phyloP scores from a whole-genome alignment of 2,797 vertebrate genomes.

The Gymnoscopelus braueri region DNA sequence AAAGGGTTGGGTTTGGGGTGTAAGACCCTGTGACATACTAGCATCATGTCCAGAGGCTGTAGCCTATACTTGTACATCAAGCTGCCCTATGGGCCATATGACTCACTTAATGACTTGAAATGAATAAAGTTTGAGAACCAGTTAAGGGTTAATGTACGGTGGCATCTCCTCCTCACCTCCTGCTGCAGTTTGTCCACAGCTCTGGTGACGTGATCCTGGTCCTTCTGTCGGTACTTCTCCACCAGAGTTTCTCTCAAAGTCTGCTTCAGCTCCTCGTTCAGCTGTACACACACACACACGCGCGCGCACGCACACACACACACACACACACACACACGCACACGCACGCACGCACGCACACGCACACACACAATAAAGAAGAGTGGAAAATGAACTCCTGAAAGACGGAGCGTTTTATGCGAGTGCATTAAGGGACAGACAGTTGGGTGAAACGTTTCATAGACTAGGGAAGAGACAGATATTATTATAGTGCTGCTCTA shows the following conservation, averaged over 20 bases:
- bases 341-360: conserved; percentile 34
- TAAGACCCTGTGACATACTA: too few relatives aligned
- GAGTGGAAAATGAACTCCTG: background rate
- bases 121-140: too few relatives aligned
- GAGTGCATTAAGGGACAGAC: too few relatives aligned
- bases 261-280: conserved; percentile 92
- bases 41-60: too few relatives aligned
- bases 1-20: too few relatives aligned
- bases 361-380: background rate
- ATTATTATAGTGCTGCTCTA: background rate
- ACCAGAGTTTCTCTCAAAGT: conserved; percentile 91
- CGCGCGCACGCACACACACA: background rate
- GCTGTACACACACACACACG: conserved; percentile 64
- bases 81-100: too few relatives aligned
- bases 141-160: too few relatives aligned
- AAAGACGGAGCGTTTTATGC: background rate
- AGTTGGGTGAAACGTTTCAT: too few relatives aligned
- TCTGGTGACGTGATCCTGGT: conserved; percentile 82
- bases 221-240: conserved; percentile 79
- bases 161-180: conserved; percentile 79
- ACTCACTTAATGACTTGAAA: too few relatives aligned
- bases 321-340: background rate
- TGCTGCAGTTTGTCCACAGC: conserved; percentile 96
- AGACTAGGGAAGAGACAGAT: too few relatives aligned
- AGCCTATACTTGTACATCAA: too few relatives aligned